Base-by-base conservation (phyloP, 92 coral and sea anemone species). In the Bergia puertoricense region DNA sequence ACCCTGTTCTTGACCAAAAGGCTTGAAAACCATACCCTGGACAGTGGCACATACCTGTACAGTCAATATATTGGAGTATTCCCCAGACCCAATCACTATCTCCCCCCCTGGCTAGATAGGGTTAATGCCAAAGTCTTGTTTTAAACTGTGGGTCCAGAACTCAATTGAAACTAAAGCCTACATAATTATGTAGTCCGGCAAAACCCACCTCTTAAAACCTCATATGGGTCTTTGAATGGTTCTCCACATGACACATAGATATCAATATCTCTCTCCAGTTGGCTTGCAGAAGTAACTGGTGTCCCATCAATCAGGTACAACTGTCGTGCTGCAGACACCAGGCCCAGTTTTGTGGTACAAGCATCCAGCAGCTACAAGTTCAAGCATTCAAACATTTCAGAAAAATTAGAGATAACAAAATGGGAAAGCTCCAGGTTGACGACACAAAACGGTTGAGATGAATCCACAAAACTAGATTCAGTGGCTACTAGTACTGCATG, bases 231-330 rank as follows among this genome's bases (percentile, higher is more conserved):
- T 71, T 91, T 89, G 84, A 95, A 96, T 23, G 96, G 93, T 85
- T 96, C 99, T 15, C 99, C 99, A 95, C 98, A 96, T 10, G 99
- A 96, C n/a, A 96, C 96, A 91, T 92, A 95, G 30, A 96, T 88
- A 90, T 96, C 98, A 76, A 91, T 92, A 79, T 95, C 96, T 59
- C 88, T 93, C 72, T 92, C 88, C 39, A 96, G 91, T 87, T 95
- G 99, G 14, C 92, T 84, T 37, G 93, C 90, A 76, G 88, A 93
- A 2, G 89, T 88, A 9, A 96, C 94, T 41, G 81, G 90, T 22
- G 93, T 93, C 40, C 99, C 99, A 85, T 96, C 98, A 88, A 90
- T 79, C 37, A 96, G 92, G 88, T 86, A 96, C 87, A 95, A 85
- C 90, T 95, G 96, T 71, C 99, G 88, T 66, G 98, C 99, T 1